A percentile compares a stretch with the other conserved stretches of the same genome.
phyloP scores from a whole-genome alignment of 2,888 invertebrate genomes.

The Xanthorhoe spadicearia region DNA sequence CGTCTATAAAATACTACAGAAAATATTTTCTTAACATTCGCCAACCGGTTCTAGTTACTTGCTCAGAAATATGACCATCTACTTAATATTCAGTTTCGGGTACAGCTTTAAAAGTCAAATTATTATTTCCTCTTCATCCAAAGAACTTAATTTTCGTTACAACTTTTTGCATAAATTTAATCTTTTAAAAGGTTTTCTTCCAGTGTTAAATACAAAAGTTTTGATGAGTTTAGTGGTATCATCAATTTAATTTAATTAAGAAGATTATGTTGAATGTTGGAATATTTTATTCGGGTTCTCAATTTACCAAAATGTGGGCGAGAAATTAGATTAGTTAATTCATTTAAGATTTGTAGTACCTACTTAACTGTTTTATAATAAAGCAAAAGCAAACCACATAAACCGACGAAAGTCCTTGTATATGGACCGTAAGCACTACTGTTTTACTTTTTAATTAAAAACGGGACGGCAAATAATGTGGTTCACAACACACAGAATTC shows the following conservation, averaged over 20 bases:
- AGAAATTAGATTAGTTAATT: background rate
- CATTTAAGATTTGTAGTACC: background rate
- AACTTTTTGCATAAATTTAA: slow-evolving; percentile 61
- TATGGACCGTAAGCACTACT: slow-evolving; percentile 9
- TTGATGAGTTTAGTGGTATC: slow-evolving; percentile 49
- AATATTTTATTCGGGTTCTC: background rate
- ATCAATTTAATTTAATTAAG: slow-evolving; percentile 41
- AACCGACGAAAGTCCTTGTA: slow-evolving; percentile 14
- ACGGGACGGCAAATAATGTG: slow-evolving; percentile 34
- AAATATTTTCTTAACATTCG: background rate
- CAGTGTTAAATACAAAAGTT: slow-evolving; percentile 57
- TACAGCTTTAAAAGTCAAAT: slow-evolving; percentile 39
- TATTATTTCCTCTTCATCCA: slow-evolving; percentile 39
- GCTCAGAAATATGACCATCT: background rate
- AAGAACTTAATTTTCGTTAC: slow-evolving; percentile 43
- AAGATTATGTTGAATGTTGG: slow-evolving; percentile 24
- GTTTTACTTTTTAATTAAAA: slow-evolving; percentile 42
- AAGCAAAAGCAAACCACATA: slow-evolving; percentile 3
- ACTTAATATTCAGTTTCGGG: slow-evolving; percentile 15
- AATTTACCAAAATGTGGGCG: slow-evolving; percentile 12
- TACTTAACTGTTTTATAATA: slow-evolving; percentile 15
- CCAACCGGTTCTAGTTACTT: background rate
- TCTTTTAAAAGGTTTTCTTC: slow-evolving; percentile 55
- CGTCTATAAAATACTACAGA: background rate
- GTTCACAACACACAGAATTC: slow-evolving; percentile 15